Evolutionary conservation across 2,888 invertebrate genomes (phyloP).

Genomic region (Cinara cedri): DNA sequence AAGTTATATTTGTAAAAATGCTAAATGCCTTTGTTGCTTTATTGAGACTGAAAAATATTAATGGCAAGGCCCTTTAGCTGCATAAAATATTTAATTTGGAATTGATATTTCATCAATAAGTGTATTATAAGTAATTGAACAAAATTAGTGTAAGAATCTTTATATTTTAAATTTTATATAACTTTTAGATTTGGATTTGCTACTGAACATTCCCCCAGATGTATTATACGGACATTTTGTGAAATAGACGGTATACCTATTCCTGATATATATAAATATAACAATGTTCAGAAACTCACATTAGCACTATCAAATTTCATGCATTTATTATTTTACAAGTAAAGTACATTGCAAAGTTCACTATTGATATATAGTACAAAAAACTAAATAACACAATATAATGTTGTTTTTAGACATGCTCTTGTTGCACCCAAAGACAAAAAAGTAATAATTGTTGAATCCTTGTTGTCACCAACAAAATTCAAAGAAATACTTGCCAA

Average conservation of each 20-base stretch:
- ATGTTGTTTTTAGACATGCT: slow-evolving; percentile 70
- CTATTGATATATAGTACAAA: background rate
- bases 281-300: slow-evolving; percentile 74
- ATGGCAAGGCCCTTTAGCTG: no score
- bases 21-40: no score
- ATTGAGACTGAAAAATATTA: no score
- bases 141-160: no score
- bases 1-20: no score
- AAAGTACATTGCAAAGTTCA: slow-evolving; percentile 59
- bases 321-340: slow-evolving; percentile 88
- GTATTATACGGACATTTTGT: slow-evolving; percentile 80
- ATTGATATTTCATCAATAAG: no score
- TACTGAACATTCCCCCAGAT: slow-evolving; percentile 85
- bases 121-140: no score
- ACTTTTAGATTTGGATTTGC: slow-evolving; percentile 87
- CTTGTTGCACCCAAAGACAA: slow-evolving; percentile 92
- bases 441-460: slow-evolving; percentile 90
- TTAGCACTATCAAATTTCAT: slow-evolving; percentile 87
- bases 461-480: slow-evolving; percentile 79
- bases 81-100: no score
- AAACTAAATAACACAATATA: background rate
- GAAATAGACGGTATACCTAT: slow-evolving; percentile 69
- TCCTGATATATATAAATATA: slow-evolving; percentile 72
- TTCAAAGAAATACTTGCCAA: slow-evolving; percentile 88
- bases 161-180: no score